Evolutionary conservation across 2,113 vertebrate species (phyloP).

Genomic region (Balaenoptera acutorostrata): DNA sequence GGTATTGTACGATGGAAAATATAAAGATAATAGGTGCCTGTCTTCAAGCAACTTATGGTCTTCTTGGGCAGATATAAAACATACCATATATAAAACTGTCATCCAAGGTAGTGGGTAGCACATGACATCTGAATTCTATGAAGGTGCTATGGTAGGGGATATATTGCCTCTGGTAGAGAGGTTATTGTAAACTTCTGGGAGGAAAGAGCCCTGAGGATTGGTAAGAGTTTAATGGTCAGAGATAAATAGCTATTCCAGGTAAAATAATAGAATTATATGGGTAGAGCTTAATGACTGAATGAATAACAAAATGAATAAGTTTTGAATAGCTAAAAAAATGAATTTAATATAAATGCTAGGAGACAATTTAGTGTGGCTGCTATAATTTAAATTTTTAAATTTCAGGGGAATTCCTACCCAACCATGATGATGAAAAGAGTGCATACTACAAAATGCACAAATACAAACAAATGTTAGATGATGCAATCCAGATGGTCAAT

Average conservation of each 20-base stretch:
- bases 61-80: background rate
- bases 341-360: background rate
- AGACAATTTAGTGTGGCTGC: background rate
- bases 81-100: background rate
- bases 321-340: background rate
- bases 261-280: background rate
- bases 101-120: background rate
- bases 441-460: background rate
- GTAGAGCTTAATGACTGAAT: background rate
- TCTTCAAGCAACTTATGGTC: background rate
- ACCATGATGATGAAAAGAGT: background rate
- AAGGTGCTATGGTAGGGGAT: background rate
- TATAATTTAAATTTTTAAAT: conserved; percentile 8
- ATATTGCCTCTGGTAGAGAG: background rate
- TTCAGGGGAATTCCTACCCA: background rate
- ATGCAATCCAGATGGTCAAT: conserved; percentile 12
- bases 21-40: background rate
- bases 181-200: background rate
- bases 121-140: background rate
- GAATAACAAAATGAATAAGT: background rate
- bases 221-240: background rate
- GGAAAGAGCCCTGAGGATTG: background rate
- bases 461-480: conserved; percentile 3
- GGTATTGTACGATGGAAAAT: background rate
- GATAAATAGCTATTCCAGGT: background rate